Base-by-base conservation (phyloP, 1,140 invertebrate genomes). In the Elysia chlorotica region DNA sequence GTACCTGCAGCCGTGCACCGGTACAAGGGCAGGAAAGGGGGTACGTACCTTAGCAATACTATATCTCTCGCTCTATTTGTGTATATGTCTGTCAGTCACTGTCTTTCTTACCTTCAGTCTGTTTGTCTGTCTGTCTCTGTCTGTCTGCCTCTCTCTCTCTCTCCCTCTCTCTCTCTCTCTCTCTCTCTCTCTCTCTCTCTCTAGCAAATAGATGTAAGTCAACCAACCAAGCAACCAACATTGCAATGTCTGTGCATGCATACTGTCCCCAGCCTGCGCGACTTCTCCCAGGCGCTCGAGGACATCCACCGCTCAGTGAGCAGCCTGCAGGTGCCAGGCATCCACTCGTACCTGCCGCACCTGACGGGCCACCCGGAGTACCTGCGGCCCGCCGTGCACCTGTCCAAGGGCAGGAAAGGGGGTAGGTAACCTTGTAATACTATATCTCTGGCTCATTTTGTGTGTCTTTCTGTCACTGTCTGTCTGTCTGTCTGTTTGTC, bases 321-420 rank as follows among this genome's bases (percentile, higher is more conserved):
- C 23, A 53, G 65, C 48, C 41, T 93, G 14, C 89, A 91, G 61
- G 86, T 94, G 59, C 94, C 94, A 17, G 93, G 93, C 67, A 91
- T 94, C 65, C 96, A 93, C 86, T 92, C 94, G 80, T 95, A 96
- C 81, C 88, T 97, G 61, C 95, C 96, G 1, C 94, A 97, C 88
- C 89, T 97, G 28, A 89, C 95, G 56, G 92, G 93, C 57, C 91
- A 93, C 83, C 92, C 93, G 0, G 90, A 91, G 76, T 94, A 93
- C 79, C 87, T 96, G 48, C 89, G 91, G 54, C 94, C 96, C 6
- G 92, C 92, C 10, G 95, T 92, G 83, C 89, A 93, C 67, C 88
- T 95, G 77, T 93, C 92, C 21, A 92, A 92, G 77, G 92, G 92
- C 4, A 90, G 94, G 57, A 89, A 89, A 17, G 93, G 93, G 78